Evolutionary conservation across 2,888 invertebrate genomes (phyloP).

Genomic region (Ennomos fuscantarius): DNA sequence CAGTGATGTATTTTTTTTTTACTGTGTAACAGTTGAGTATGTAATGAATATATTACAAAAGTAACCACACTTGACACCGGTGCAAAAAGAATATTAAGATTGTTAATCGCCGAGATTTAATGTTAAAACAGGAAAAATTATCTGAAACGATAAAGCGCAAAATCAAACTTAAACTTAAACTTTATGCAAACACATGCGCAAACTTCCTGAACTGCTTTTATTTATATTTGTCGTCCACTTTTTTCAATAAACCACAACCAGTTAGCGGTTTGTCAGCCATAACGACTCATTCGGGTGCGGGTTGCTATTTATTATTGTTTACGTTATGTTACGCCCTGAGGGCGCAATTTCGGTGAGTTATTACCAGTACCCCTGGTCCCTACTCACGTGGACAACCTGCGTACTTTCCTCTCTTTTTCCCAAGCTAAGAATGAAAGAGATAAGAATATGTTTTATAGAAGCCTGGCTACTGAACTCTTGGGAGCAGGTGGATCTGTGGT

Average conservation of each 20-base stretch:
- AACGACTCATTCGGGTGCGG: conserved; percentile 67
- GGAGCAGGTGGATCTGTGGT: conserved; percentile 71
- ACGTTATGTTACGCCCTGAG: conserved; percentile 63
- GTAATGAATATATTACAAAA: too few relatives aligned
- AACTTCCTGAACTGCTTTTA: too few relatives aligned
- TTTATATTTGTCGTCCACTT: conserved; percentile 18
- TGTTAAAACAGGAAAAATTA: too few relatives aligned
- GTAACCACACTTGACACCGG: too few relatives aligned
- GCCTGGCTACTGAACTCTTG: conserved; percentile 40
- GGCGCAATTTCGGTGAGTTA: conserved; percentile 79
- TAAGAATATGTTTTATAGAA: not conserved
- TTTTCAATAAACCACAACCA: conserved; percentile 29
- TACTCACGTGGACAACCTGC: conserved; percentile 25
- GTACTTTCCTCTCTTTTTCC: conserved; percentile 8
- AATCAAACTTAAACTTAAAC: too few relatives aligned
- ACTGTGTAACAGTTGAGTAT: too few relatives aligned
- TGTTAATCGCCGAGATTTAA: too few relatives aligned
- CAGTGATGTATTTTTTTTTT: too few relatives aligned
- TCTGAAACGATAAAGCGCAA: too few relatives aligned
- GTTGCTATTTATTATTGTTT: conserved; percentile 72
- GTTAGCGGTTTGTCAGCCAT: conserved; percentile 51
- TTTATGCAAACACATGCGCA: too few relatives aligned
- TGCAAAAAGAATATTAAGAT: too few relatives aligned
- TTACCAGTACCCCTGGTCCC: conserved; percentile 63
- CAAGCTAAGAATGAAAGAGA: conserved; percentile 6